Evolutionary conservation across 2,797 vertebrate genomes (phyloP).

Genomic region (Pachyuromys duprasi): DNA sequence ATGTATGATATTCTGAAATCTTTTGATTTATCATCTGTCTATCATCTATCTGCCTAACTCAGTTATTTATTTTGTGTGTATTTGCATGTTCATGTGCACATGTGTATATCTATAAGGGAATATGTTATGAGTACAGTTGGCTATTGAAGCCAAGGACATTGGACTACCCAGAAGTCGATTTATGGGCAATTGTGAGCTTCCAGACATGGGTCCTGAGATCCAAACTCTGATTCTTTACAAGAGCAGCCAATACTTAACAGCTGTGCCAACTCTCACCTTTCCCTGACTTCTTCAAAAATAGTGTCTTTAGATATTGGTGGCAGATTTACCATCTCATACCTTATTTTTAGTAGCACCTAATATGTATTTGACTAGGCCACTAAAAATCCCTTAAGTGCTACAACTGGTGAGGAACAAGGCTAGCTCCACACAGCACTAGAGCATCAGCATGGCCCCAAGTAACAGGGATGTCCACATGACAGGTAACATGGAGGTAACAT

Average conservation of each 20-base stretch:
- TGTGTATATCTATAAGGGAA: background rate
- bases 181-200: background rate
- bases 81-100: background rate
- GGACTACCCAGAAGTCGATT: background rate
- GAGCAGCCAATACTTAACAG: background rate
- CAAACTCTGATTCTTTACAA: background rate
- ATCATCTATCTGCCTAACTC: background rate
- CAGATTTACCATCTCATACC: background rate
- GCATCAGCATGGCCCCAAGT: no score
- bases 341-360: background rate
- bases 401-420: no score
- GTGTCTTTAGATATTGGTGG: background rate
- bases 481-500: no score
- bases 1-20: background rate
- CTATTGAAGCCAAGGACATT: background rate
- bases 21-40: background rate
- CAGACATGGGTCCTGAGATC: background rate
- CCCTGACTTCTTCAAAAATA: background rate
- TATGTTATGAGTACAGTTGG: background rate
- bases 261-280: background rate
- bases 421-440: no score
- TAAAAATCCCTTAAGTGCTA: background rate
- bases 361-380: background rate
- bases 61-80: background rate
- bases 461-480: no score